A percentile compares a stretch with the other conserved stretches of the same genome.
phyloP scores from a whole-genome alignment of 2,797 vertebrate genomes.

The Notamacropus eugenii region DNA sequence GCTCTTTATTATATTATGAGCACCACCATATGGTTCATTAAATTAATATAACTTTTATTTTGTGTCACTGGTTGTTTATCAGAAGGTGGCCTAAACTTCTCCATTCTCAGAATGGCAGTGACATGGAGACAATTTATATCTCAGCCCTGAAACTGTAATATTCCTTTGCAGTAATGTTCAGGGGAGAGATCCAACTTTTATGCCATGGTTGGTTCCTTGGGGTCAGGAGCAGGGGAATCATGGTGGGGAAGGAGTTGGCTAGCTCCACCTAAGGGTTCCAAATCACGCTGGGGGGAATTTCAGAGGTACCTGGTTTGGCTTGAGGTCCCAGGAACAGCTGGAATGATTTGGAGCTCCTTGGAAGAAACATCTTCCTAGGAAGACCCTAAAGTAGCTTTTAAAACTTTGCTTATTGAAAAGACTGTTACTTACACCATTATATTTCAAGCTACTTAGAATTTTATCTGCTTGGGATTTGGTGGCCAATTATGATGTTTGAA shows the following conservation, averaged over 20 bases:
- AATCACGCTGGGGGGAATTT: background rate
- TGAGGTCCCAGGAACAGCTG: background rate
- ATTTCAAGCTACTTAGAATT: conserved; percentile 58
- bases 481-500: conserved; percentile 34
- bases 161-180: background rate
- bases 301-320: background rate
- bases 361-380: background rate
- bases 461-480: conserved; percentile 56
- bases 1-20: background rate
- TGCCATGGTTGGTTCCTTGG: background rate
- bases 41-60: background rate
- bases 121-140: background rate
- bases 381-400: background rate
- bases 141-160: background rate
- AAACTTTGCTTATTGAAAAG: background rate
- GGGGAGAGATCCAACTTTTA: background rate
- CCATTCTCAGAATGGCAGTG: background rate
- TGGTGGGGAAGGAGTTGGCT: background rate
- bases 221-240: background rate
- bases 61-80: background rate
- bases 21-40: background rate
- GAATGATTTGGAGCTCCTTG: background rate
- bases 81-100: background rate
- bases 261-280: background rate
- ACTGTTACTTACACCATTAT: conserved; percentile 2